Evolutionary conservation across 2,113 vertebrate genomes (phyloP), one percentile per base, ranked within the genome.

Genomic region (Oreocharis arfaki): DNA sequence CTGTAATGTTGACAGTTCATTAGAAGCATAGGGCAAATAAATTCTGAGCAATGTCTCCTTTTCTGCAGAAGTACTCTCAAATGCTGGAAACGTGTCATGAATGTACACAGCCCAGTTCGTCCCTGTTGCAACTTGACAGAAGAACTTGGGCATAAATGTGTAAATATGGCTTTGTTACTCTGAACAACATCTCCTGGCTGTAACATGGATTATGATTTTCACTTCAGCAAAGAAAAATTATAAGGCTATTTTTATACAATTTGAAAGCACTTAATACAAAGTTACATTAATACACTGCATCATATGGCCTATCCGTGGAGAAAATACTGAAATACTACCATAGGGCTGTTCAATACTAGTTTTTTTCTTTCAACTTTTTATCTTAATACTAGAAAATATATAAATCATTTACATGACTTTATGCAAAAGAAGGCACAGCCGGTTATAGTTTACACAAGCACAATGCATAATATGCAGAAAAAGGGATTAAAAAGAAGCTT

Each of bases 391-490:
- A 97, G 97, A 98, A 98, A 98, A 98, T 98, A 98, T 98, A 98
- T 97, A 98, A 98, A 98, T 98, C 98, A 98, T 99, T 98, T 99
- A 98, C 97, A 98, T 97, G 97, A 97, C 95, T 96, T 98, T 98
- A 98, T 98, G 98, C 97, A 98, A 98, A 98, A 97, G 96, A 99
- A 99, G 99, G 99, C 99, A 99, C 99, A 98, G 99, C 98, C 98
- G 98, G 98, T 98, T 98, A 98, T 98, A 99, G 98, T 98, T 96
- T 98, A 97, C 96, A 98, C 86, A 99, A 98, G 98, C 99, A 97
- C 97, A 98, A 98, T 98, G 98, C 98, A 98, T 98, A 98, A 97
- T 97, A 98, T 88, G 98, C 97, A 98, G 96, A 85, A 97, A 96
- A 98, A 94, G 95, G 57, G 96, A 93, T 90, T 77, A 82, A 94